phyloP scores from a whole-genome alignment of 2,113 vertebrate genomes.

The Salvelinus fontinalis region DNA sequence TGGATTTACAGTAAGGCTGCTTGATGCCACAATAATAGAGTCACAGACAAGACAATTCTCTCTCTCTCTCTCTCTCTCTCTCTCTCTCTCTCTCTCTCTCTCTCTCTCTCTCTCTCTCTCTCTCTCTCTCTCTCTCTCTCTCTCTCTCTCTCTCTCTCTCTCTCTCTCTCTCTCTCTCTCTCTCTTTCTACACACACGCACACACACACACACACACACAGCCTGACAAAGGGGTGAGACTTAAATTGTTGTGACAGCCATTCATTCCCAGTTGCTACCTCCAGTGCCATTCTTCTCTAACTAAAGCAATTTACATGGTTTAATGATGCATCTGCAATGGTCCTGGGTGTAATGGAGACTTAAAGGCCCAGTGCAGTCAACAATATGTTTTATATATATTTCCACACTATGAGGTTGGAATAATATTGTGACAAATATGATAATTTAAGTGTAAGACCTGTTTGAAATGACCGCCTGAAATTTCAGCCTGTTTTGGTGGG shows the following conservation, averaged over 20 bases:
- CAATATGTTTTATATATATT: too few species aligned
- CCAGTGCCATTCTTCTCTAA: constrained; percentile 31
- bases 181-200: not conserved
- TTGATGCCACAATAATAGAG: not conserved
- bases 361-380: not conserved
- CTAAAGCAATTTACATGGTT: constrained; percentile 23
- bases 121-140: too few species aligned
- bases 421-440: too few species aligned
- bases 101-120: too few species aligned
- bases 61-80: too few species aligned
- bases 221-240: not conserved
- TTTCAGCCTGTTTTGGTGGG: too few species aligned
- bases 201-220: not conserved
- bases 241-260: constrained; percentile 11
- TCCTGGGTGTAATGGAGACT: constrained; percentile 18
- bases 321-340: constrained; percentile 8
- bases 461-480: too few species aligned
- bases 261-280: constrained; percentile 33
- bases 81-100: too few species aligned
- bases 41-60: not conserved
- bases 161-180: too few species aligned
- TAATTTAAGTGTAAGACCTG: too few species aligned
- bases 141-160: too few species aligned
- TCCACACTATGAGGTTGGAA: too few species aligned
- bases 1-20: constrained; percentile 17